Conservation (phyloP, 2,797 vertebrate species). For the Cossypha caffra region DNA sequence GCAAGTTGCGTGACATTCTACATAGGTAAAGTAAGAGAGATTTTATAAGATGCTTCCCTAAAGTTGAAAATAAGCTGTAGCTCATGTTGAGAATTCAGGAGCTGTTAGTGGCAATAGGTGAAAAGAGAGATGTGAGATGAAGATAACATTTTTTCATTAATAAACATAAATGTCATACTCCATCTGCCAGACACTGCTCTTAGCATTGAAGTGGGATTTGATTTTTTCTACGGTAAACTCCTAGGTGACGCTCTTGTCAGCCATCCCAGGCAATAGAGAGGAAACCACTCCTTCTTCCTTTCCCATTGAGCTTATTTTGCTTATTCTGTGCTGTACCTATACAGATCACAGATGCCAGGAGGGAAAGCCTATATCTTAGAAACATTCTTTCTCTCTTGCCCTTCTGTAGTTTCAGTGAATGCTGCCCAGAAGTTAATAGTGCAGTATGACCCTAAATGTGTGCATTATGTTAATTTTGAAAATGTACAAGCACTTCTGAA, state of each 20-base stretch:
- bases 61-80: not conserved
- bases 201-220: not conserved
- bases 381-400: not conserved
- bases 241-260: not conserved
- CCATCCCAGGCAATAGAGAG: not conserved
- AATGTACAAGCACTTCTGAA: not conserved
- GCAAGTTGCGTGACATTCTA: not conserved
- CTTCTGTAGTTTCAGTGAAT: not conserved
- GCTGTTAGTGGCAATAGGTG: not conserved
- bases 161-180: not conserved
- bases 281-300: not conserved
- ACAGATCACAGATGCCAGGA: not conserved
- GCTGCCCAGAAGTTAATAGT: not conserved
- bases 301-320: not conserved
- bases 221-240: not conserved
- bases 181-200: not conserved
- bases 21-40: not conserved
- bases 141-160: not conserved
- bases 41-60: not conserved
- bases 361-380: not conserved
- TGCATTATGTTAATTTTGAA: not conserved
- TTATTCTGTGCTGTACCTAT: not conserved
- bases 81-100: not conserved
- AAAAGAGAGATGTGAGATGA: not conserved
- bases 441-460: not conserved